Base-by-base conservation (phyloP, 2,113 vertebrate genomes). In the Rhegmatorhina hoffmannsi region DNA sequence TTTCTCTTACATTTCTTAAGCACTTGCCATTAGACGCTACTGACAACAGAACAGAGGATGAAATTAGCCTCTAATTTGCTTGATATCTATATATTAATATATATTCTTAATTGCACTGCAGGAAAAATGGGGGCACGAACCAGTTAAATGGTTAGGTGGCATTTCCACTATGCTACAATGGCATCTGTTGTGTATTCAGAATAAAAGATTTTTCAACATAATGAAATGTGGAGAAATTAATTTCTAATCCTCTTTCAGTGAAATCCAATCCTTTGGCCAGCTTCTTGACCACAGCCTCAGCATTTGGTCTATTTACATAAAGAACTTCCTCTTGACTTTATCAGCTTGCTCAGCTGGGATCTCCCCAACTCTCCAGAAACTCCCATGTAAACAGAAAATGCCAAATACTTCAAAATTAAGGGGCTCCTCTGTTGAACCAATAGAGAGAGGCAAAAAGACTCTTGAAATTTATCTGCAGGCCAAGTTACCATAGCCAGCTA, bases 61-160 rank as follows among this genome's bases (percentile, higher is more conserved):
- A 77, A 43, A 84, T 49, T 44, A 81, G 8, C 21, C 14, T 52
- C 38, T 59, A 25, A 72, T 67, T 33, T 87, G 31, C 16, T 63
- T 74, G 31, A 26, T 62, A 43, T 11, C 25, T 53, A 6, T 26
- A 36, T 68, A 36, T 28, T 63, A 29, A n/a, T 58, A 33, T 9
- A 26, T 36, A 63, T 31, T 62, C 24, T 69, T 76, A 31, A 56
- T 40, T 69, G 16, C 16, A 38, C 5, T 26, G 23, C 16, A 44
- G 40, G 16, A 8, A 52, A 95, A 83, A 69, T 10, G 6, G 4
- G 2, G 5, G 0, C 0, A 52, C 2, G 24, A 64, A 64, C 2
- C 13, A 36, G 8, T 72, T 93, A 24, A 88, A 52, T 3, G 4
- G 34, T 64, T 56, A 73, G 29, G 10, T 66, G 31, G 36, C 16